Conservation (phyloP, 1,140 invertebrate genomes). For the Drosophila pallidifrons region DNA sequence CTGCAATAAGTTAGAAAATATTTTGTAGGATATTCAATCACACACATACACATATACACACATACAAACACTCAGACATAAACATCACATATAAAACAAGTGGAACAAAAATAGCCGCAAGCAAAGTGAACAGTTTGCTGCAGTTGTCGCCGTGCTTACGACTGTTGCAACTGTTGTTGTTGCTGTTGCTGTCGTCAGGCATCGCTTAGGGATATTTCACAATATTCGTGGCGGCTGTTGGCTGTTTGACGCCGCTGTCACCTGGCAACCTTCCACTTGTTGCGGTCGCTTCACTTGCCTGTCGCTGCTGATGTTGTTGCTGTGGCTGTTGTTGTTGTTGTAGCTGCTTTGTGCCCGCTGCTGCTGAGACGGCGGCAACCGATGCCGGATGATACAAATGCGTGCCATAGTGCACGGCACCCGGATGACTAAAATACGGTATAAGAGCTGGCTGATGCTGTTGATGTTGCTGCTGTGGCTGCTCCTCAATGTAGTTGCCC, state of each 20-base stretch:
- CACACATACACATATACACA: constrained; percentile 4
- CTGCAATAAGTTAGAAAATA: not conserved
- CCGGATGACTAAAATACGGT: constrained; percentile 78
- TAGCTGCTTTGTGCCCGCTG: constrained; percentile 21
- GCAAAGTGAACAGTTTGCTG: constrained; percentile 10
- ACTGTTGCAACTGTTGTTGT: constrained; percentile 5
- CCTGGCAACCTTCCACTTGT: constrained; percentile 71
- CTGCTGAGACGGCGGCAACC: constrained; percentile 36
- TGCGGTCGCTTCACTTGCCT: constrained; percentile 52
- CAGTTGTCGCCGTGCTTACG: constrained; percentile 5
- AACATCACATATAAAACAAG: not conserved
- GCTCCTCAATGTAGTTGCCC: constrained; percentile 46
- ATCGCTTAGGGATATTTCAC: constrained; percentile 72
- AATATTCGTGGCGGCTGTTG: constrained; percentile 60
- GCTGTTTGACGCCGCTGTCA: constrained; percentile 40
- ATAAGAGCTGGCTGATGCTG: constrained; percentile 62
- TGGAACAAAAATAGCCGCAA: constrained; percentile 19
- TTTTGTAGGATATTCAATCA: constrained; percentile 10
- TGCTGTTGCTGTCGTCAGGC: constrained; percentile 4
- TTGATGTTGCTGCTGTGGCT: constrained; percentile 28
- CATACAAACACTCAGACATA: not conserved
- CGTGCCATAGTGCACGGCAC: constrained; percentile 78
- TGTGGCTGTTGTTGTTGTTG: constrained; percentile 15
- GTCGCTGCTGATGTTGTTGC: constrained; percentile 26
- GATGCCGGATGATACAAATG: constrained; percentile 73